Base-by-base conservation (phyloP, 1,140 invertebrate species). In the Orchestia grillus region DNA sequence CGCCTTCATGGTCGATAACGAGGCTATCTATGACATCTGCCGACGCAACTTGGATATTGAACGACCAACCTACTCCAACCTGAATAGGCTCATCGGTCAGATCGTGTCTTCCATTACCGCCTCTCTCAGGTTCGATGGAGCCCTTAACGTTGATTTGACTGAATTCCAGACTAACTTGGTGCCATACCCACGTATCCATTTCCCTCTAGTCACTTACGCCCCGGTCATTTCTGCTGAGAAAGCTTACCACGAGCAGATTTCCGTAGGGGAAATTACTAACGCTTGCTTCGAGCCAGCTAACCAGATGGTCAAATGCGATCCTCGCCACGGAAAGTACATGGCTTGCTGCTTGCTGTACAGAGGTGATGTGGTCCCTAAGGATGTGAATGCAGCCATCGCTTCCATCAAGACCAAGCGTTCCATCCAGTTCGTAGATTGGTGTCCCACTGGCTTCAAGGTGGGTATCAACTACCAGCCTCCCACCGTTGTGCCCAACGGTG, bases 221-320 rank as follows among this genome's bases (percentile, higher is more conserved):
- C 98, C 98, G 16, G 98, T 99, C 97, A 98, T 99, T 97, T 98
- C 98, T 0, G 98, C 98, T 95, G 98, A 99, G 97, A 99, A 98
- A 97, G 98, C 98, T n/a, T 98, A 98, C 98, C 98, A 99, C 97
- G 98, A 99, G 97, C 98, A 98, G 97, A 97, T 98, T 96, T 98
- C 98, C 19, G 98, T 99, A n/a, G 98, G 98, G 57, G 98, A 99
- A 97, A 99, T 99, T 97, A 99, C 99, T 97, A 99, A 98, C 97
- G 98, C 98, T n/a, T 99, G 98, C 97, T 99, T 99, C 97, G 98
- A 99, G 97, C 98, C 98, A 77, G 98, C 98, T 97, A 99, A 99
- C 97, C 98, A 99, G 98, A 99, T 99, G 99, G 98, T 99, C n/a
- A 99, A 99, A 97, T 99, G 98, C 97, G 98, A 99, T 97, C 98